These are phyloP conservation scores for Oreohelix idahoensis DNA, from an alignment of 1,140 invertebrate species.

Conservation along the genomic window DNA sequence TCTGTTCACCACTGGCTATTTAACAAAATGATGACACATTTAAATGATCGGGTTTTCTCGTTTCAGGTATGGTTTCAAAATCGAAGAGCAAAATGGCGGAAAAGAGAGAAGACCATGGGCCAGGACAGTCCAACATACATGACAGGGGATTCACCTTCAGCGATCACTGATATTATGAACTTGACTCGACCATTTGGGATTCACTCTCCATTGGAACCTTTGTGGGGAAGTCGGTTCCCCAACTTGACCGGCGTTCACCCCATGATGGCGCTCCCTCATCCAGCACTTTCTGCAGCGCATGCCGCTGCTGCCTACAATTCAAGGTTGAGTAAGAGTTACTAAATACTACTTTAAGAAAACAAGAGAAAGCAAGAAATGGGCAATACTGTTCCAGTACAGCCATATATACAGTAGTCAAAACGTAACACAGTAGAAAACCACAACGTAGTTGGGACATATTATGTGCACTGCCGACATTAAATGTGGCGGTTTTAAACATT, in stretches of 20 bases:
- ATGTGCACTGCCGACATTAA: too few relatives aligned
- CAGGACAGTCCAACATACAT: conserved; percentile 76
- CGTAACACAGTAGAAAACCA: too few relatives aligned
- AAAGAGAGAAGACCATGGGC: conserved; percentile 86
- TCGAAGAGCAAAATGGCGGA: conserved; percentile 89
- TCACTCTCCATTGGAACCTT: conserved; percentile 52
- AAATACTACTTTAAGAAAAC: too few relatives aligned
- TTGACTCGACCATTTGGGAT: conserved; percentile 45
- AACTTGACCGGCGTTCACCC: conserved; percentile 66
- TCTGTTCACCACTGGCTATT: too few relatives aligned
- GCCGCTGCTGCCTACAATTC: conserved; percentile 38
- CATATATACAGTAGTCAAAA: too few relatives aligned
- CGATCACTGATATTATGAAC: conserved; percentile 50
- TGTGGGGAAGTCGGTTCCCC: conserved; percentile 62
- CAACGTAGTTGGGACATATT: too few relatives aligned
- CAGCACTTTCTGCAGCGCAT: conserved; percentile 46
- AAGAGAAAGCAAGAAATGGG: too few relatives aligned
- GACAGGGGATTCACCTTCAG: conserved; percentile 65
- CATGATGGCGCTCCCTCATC: conserved; percentile 62
- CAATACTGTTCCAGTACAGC: too few relatives aligned
- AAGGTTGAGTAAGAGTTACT: neutral
- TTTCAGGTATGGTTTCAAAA: conserved; percentile 25
- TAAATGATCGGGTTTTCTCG: too few relatives aligned
- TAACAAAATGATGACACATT: too few relatives aligned
- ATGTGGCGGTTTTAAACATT: too few relatives aligned